Conservation (phyloP, 92 coral and sea anemone species). For the Desmophyllum pertusum region DNA sequence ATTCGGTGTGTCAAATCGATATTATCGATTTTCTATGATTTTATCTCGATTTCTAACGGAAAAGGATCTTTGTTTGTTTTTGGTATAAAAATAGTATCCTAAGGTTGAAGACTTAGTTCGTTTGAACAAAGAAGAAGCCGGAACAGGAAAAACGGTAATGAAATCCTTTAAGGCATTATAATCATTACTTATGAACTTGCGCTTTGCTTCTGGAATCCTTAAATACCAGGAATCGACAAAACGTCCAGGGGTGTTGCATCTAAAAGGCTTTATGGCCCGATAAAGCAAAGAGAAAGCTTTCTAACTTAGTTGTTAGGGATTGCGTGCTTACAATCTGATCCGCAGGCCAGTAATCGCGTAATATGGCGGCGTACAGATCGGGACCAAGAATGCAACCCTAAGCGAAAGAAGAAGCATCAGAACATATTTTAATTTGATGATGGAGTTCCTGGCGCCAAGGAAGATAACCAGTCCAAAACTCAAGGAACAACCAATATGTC, state of each 20-base stretch:
- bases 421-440: constrained; percentile 8
- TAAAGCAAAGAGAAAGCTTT: constrained; percentile 28
- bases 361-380: neutral
- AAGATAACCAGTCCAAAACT: constrained; percentile 35
- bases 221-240: constrained; percentile 37
- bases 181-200: constrained; percentile 53
- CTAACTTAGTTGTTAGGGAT: constrained; percentile 20
- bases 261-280: constrained; percentile 34
- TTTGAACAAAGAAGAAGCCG: no score
- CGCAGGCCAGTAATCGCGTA: neutral
- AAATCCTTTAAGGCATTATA: no score
- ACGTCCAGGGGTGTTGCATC: constrained; percentile 46
- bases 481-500: constrained; percentile 42
- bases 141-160: no score
- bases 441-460: constrained; percentile 52
- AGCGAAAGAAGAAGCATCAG: constrained; percentile 37
- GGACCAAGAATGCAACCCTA: neutral
- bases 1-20: no score
- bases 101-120: no score
- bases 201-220: constrained; percentile 45
- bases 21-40: no score
- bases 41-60: no score
- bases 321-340: no score
- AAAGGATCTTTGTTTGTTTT: no score
- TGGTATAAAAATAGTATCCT: no score